These are phyloP conservation scores for Teleiodes luculella DNA, from an alignment of 2,888 invertebrate genomes.

Conservation along the genomic window DNA sequence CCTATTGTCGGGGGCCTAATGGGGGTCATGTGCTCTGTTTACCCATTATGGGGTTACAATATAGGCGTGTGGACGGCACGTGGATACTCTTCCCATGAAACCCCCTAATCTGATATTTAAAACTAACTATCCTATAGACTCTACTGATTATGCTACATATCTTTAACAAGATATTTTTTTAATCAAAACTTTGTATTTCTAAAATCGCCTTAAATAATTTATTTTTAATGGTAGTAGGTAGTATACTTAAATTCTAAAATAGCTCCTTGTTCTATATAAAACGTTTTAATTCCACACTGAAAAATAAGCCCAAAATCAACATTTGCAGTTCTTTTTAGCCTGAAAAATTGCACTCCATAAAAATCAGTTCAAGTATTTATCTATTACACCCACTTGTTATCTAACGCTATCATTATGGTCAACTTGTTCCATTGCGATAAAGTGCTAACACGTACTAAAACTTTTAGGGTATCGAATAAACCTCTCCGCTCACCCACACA, in stretches of 20 bases:
- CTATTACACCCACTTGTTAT: constrained; percentile 10
- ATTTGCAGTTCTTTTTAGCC: no score
- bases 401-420: constrained; percentile 13
- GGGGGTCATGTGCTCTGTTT: constrained; percentile 51
- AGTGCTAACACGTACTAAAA: constrained; percentile 43
- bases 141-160: neutral
- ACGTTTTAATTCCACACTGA: no score
- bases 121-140: neutral
- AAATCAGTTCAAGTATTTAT: no score
- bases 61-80: constrained; percentile 65
- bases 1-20: constrained; percentile 58
- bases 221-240: no score
- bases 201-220: no score
- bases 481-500: constrained; percentile 67
- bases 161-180: no score
- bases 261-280: no score
- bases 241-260: no score
- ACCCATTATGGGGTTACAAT: constrained; percentile 45
- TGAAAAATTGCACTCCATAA: no score
- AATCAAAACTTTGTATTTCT: no score
- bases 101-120: constrained; percentile 24
- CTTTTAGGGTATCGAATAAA: constrained; percentile 61
- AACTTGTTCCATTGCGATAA: constrained; percentile 24
- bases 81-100: constrained; percentile 53
- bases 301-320: no score